Percentiles rank a stretch among this genome's conserved stretches.
Evolutionary conservation across 2,113 vertebrate genomes (phyloP).

Genomic region (Zootoca vivipara): DNA sequence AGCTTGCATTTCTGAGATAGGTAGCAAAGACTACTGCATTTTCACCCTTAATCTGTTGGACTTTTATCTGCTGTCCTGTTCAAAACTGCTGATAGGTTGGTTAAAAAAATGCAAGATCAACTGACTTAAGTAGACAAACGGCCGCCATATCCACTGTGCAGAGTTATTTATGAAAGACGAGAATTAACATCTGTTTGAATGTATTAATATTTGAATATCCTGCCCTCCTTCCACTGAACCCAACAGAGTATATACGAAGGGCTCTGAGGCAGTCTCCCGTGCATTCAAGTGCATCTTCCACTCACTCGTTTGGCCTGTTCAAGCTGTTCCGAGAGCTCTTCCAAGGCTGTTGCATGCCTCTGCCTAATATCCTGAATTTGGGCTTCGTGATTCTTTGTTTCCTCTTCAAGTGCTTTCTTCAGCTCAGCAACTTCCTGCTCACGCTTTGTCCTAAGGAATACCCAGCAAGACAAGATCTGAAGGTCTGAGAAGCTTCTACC

Average conservation of each 20-base stretch:
- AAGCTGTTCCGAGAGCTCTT: constrained; percentile 94
- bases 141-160: not conserved
- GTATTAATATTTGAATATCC: not conserved
- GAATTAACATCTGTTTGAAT: not conserved
- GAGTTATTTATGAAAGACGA: not conserved
- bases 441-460: constrained; percentile 85
- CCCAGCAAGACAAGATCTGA: not conserved
- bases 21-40: not conserved
- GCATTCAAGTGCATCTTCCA: not conserved
- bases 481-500: not conserved
- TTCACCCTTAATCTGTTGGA: not conserved
- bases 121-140: not conserved
- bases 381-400: constrained; percentile 93
- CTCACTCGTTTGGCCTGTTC: constrained; percentile 96
- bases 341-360: constrained; percentile 86
- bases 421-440: constrained; percentile 97
- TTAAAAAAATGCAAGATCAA: not conserved
- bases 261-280: too few species aligned
- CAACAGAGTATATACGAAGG: not conserved
- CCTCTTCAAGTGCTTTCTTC: constrained; percentile 97
- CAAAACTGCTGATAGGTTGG: not conserved
- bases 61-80: not conserved
- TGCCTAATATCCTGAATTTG: constrained; percentile 97
- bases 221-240: not conserved
- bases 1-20: not conserved